Conservation (phyloP, 1,140 invertebrate genomes). For the Acromyrmex charruanus region DNA sequence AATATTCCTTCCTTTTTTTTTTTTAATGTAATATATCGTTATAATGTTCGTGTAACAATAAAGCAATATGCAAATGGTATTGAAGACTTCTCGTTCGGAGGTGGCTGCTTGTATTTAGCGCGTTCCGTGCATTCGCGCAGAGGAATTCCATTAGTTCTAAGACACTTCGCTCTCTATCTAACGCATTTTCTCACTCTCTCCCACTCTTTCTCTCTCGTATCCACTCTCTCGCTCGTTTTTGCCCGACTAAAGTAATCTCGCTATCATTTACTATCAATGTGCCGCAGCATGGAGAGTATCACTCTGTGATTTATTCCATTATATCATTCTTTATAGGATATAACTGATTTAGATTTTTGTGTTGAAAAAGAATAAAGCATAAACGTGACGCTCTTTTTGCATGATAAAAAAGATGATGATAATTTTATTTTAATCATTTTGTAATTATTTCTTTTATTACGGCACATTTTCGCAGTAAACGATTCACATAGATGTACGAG, state of each 20-base stretch:
- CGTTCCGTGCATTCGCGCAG: conserved; percentile 70
- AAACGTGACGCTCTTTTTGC: background rate
- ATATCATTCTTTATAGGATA: background rate
- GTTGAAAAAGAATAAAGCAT: background rate
- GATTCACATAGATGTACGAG: conserved; percentile 22
- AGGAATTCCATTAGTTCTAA: conserved; percentile 68
- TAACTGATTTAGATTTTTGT: background rate
- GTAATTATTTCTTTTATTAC: conserved; percentile 18
- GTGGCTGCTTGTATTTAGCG: conserved; percentile 65
- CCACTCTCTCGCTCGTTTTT: conserved; percentile 2
- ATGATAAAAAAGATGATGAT: background rate
- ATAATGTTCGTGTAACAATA: conserved; percentile 77
- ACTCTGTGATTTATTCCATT: conserved; percentile 7
- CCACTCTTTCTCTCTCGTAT: background rate
- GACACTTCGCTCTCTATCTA: conserved; percentile 70
- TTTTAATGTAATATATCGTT: conserved; percentile 71
- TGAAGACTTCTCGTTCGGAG: conserved; percentile 72
- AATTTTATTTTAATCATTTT: background rate
- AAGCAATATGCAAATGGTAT: conserved; percentile 79
- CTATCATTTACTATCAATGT: conserved; percentile 54
- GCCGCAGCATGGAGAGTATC: conserved; percentile 44
- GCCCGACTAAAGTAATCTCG: conserved; percentile 56
- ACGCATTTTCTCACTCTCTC: conserved; percentile 23
- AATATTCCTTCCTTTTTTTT: conserved; percentile 64
- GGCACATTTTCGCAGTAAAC: conserved; percentile 23